A percentile compares a stretch with the other conserved stretches of the same genome.
These are phyloP conservation scores for Sarcophaga caerulescens DNA, from an alignment of 2,888 invertebrate genomes.

Conservation along the genomic window DNA sequence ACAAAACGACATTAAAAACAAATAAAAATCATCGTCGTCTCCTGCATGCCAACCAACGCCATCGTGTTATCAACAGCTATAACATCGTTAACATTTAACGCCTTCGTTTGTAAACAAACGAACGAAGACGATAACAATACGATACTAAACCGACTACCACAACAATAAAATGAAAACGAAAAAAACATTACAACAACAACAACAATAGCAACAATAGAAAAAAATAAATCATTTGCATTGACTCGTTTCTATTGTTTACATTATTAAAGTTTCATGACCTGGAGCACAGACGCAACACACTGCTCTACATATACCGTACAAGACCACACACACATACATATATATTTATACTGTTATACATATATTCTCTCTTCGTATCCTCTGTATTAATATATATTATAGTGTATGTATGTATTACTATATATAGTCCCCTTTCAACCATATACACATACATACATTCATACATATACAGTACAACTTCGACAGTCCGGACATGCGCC, in stretches of 20 bases:
- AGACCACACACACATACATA: not conserved
- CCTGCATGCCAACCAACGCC: not conserved
- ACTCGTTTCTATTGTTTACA: slow-evolving; percentile 77
- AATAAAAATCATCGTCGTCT: slow-evolving; percentile 13
- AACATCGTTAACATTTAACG: slow-evolving; percentile 41
- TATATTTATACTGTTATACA: not conserved
- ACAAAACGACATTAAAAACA: not conserved
- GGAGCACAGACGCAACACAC: slow-evolving; percentile 62
- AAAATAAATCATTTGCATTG: slow-evolving; percentile 61
- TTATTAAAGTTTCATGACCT: slow-evolving; percentile 79
- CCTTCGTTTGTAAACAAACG: slow-evolving; percentile 19
- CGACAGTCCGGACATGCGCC: no score
- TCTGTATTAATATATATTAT: no score
- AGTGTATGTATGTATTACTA: no score
- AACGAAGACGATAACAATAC: slow-evolving; percentile 14
- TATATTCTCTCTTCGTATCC: no score
- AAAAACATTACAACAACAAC: slow-evolving; percentile 49
- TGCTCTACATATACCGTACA: slow-evolving; percentile 62
- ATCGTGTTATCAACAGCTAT: slow-evolving; percentile 15
- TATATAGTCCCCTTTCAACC: not conserved
- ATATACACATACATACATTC: not conserved
- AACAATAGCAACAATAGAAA: slow-evolving; percentile 33
- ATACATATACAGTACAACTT: no score
- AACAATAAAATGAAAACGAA: slow-evolving; percentile 11
- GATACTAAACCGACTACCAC: not conserved